Conservation (phyloP, 1,140 invertebrate species). For the Mizuhopecten yessoensis region DNA sequence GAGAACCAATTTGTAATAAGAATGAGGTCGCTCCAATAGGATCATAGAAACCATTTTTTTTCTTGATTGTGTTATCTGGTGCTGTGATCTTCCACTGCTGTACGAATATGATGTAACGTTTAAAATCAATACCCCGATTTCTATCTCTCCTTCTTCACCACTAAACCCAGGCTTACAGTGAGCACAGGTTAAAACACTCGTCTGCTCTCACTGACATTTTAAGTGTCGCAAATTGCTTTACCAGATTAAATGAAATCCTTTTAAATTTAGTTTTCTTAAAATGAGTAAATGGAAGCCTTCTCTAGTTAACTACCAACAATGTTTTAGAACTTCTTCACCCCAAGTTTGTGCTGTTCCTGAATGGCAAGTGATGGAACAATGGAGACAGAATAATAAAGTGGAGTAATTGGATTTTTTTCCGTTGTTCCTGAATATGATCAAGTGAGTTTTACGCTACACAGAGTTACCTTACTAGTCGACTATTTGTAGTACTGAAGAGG, state of each 20-base stretch:
- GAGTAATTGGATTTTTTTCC: no score
- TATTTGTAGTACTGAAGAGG: no score
- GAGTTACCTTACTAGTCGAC: no score
- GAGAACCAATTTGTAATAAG: constrained; percentile 38
- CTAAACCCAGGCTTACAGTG: constrained; percentile 11
- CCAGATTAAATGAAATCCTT: constrained; percentile 28
- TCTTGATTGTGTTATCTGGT: not conserved
- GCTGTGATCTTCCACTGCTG: not conserved
- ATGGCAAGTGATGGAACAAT: no score
- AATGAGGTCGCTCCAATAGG: constrained; percentile 4
- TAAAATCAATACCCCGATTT: not conserved
- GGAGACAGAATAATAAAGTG: no score
- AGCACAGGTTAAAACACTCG: not conserved
- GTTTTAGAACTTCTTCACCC: no score
- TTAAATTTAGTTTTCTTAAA: not conserved
- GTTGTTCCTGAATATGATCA: no score
- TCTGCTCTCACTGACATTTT: constrained; percentile 21
- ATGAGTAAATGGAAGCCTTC: not conserved
- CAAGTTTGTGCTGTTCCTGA: no score
- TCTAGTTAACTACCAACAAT: not conserved
- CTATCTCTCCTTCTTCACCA: not conserved
- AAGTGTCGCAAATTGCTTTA: constrained; percentile 27
- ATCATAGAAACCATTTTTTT: not conserved
- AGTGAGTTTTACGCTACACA: no score
- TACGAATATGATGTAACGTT: constrained; percentile 16